Percentiles rank a stretch among this genome's conserved stretches.
Evolutionary conservation across 2,797 vertebrate genomes (phyloP).

Genomic region (Paedocypris micromegethes): DNA sequence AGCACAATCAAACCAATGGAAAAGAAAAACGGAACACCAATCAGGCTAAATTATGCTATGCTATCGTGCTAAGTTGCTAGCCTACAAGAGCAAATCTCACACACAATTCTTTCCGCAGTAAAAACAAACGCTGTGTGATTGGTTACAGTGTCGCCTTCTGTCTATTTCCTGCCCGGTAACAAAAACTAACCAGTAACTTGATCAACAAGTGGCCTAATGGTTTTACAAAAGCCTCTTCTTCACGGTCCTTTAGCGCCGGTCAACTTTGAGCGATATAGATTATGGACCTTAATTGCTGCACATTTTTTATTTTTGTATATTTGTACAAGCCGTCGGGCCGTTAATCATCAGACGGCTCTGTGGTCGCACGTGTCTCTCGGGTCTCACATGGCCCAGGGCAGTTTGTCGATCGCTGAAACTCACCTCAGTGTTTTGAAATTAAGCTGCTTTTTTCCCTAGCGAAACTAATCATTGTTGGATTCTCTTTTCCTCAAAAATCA

Average conservation of each 20-base stretch:
- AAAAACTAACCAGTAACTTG: too few relatives aligned
- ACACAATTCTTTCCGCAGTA: too few relatives aligned
- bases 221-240: background rate
- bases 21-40: too few relatives aligned
- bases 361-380: slow-evolving; percentile 38
- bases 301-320: slow-evolving; percentile 40
- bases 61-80: too few relatives aligned
- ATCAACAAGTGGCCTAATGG: too few relatives aligned
- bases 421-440: slow-evolving; percentile 37
- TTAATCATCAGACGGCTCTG: too few relatives aligned
- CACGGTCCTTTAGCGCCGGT: slow-evolving; percentile 30
- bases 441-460: slow-evolving; percentile 19
- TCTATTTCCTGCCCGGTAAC: too few relatives aligned
- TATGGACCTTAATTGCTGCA: slow-evolving; percentile 29
- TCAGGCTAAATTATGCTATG: too few relatives aligned
- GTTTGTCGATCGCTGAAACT: slow-evolving; percentile 8
- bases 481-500: slow-evolving; percentile 28
- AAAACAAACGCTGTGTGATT: too few relatives aligned
- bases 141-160: too few relatives aligned
- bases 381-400: slow-evolving; percentile 24
- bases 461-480: slow-evolving; percentile 8
- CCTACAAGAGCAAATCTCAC: too few relatives aligned
- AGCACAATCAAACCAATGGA: too few relatives aligned
- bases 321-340: slow-evolving; percentile 36
- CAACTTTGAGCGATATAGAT: slow-evolving; percentile 22